Evolutionary conservation across 2,888 invertebrate genomes (phyloP), one percentile per base, ranked within the genome.

Genomic region (Calameuta pallipes): DNA sequence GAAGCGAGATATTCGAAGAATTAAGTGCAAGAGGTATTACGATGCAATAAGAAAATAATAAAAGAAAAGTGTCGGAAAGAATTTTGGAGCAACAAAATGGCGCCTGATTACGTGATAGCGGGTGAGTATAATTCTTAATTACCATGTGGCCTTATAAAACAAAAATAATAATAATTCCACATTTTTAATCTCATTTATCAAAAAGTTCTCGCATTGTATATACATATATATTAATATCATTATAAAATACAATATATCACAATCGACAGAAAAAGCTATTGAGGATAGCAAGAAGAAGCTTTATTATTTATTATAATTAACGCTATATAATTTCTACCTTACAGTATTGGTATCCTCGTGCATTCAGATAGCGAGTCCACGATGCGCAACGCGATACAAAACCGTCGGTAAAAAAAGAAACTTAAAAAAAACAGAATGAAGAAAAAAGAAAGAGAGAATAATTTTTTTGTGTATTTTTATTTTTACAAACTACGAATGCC

Each of bases 21-120:
- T 15, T 0, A 33, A 71, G 30, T 33, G 12, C 31, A n/a, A 13
- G 74, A 31, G 36, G 35, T 4, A 74, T 11, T 12, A 74, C 13
- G 74, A 74, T 12, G 34, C n/a, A 30, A 12, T 74, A 35, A 36
- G 4, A 35, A 36, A n/a, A 6, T 13, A 3, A 74, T 33, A 35
- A 12, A 23, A 36, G 74, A 74, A 30, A 35, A 35, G 9, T 74
- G 13, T 30, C 6, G 31, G 23, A 74, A 9, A 35, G 12, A 74
- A 11, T 74, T 35, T 74, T 6, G 36, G 30, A 13, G 37, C 11
- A 56, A 56, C 35, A 82, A 73, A 75, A 84, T 84, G 84, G 83
- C 81, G 76, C 81, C 81, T 34, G 84, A 84, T 80, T 82, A 82
- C 77, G 78, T 83, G 78, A 82, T 84, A 76, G 80, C 81, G 34